phyloP scores from a whole-genome alignment of 2,888 invertebrate species.

The Perizoma affinitatum region DNA sequence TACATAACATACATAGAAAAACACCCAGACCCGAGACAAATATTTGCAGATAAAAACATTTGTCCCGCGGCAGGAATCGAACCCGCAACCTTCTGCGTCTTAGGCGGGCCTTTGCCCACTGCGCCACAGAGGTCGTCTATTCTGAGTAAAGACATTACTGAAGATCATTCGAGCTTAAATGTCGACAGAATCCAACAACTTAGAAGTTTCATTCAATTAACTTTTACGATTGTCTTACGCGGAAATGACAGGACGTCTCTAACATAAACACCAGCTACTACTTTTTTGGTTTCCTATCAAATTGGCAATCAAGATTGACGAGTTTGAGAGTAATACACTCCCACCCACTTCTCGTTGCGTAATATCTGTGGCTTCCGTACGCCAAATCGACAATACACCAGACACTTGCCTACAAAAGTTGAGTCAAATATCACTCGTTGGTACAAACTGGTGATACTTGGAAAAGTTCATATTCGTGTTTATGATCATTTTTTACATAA shows the following conservation, averaged over 20 bases:
- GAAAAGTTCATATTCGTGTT: too few relatives aligned
- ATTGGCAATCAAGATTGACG: slow-evolving; percentile 10
- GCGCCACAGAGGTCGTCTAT: too few relatives aligned
- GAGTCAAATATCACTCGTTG: slow-evolving; percentile 3
- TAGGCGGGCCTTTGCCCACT: too few relatives aligned
- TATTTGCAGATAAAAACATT: too few relatives aligned
- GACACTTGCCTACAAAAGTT: too few relatives aligned
- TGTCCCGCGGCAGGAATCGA: too few relatives aligned
- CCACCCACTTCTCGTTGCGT: slow-evolving; percentile 2
- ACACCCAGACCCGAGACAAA: too few relatives aligned
- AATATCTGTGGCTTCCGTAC: slow-evolving; percentile 1
- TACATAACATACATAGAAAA: too few relatives aligned
- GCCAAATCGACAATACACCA: too few relatives aligned
- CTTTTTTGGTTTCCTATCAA: slow-evolving; percentile 8
- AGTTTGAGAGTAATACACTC: slow-evolving; percentile 1
- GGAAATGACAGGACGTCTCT: slow-evolving; percentile 3
- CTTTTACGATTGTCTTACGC: slow-evolving; percentile 5
- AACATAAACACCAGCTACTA: neutral
- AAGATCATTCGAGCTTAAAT: slow-evolving; percentile 5
- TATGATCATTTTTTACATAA: too few relatives aligned
- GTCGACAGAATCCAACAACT: neutral
- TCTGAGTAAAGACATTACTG: neutral
- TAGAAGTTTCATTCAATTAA: slow-evolving; percentile 7
- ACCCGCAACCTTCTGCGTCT: too few relatives aligned
- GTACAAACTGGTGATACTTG: too few relatives aligned